Conservation (phyloP, 2,797 vertebrate species). For the Borostomias antarcticus region DNA sequence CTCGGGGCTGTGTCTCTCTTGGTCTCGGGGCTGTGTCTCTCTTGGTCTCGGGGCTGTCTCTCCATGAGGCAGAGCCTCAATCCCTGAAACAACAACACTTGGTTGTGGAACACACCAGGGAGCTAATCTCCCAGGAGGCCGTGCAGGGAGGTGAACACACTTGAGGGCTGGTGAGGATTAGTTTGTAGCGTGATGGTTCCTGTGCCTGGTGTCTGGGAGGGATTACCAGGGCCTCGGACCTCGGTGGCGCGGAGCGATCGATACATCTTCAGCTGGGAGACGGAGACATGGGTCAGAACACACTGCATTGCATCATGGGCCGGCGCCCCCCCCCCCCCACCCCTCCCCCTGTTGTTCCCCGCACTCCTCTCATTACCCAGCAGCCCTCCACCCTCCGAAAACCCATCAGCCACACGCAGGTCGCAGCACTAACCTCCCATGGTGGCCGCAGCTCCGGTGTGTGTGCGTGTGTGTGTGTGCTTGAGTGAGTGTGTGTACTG, state of each 20-base stretch:
- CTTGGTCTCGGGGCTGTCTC: too few species aligned
- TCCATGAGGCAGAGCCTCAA: not conserved
- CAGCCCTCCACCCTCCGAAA: constrained; percentile 8
- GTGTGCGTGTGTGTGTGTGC: constrained; percentile 7
- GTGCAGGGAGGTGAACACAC: not conserved
- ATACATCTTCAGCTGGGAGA: constrained; percentile 29
- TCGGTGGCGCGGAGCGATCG: constrained; percentile 34
- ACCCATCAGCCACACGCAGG: constrained; percentile 32
- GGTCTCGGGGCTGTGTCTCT: too few species aligned
- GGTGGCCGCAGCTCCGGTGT: not conserved
- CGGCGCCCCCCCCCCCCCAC: not conserved
- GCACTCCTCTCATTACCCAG: constrained; percentile 27
- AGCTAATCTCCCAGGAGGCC: constrained; percentile 2
- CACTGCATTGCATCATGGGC: constrained; percentile 22
- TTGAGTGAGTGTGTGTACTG: constrained; percentile 11
- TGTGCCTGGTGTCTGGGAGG: not conserved
- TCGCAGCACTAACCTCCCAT: constrained; percentile 42
- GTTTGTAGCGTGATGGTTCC: constrained; percentile 14
- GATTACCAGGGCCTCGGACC: constrained; percentile 36
- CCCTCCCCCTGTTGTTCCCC: not conserved
- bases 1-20: too few species aligned
- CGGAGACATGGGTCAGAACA: constrained; percentile 21
- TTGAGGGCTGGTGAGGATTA: constrained; percentile 15
- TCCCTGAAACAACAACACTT: not conserved
- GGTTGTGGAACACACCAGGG: constrained; percentile 3